A percentile compares a stretch with the other conserved stretches of the same genome.
Evolutionary conservation across 23 tunicate genomes (phyloP).

Genomic region (Ascidia mentula): DNA sequence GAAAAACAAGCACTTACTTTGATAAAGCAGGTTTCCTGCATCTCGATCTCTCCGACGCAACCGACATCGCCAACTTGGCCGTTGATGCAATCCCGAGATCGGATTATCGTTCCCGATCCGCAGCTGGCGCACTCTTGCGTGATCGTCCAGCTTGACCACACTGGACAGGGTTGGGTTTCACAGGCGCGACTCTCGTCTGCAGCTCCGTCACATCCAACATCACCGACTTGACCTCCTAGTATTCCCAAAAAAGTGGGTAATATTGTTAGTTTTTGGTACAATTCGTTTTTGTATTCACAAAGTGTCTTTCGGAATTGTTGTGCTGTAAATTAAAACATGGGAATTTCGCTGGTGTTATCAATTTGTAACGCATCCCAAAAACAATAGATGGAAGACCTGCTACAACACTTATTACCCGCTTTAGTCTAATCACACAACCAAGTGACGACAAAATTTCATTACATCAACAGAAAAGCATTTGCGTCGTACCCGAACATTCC

Average conservation of each 20-base stretch:
- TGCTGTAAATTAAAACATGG: no score
- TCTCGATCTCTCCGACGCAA: conserved; percentile 24
- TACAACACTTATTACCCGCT: no score
- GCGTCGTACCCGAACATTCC: conserved; percentile 57
- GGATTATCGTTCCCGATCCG: conserved; percentile 46
- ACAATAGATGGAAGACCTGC: no score
- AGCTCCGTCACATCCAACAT: conserved; percentile 35
- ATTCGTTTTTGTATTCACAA: no score
- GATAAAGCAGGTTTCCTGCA: conserved; percentile 4
- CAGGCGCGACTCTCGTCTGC: conserved; percentile 24
- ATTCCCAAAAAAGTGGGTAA: no score
- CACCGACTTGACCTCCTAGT: conserved; percentile 47
- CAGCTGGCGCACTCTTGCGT: conserved; percentile 42
- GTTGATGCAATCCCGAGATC: conserved; percentile 47
- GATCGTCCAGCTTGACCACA: conserved; percentile 41
- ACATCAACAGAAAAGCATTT: no score
- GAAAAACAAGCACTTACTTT: neutral
- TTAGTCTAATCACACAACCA: no score
- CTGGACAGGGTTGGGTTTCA: conserved; percentile 26
- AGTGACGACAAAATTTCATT: no score
- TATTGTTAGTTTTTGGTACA: no score
- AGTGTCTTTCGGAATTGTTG: no score
- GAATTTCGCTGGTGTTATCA: no score
- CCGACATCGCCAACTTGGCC: conserved; percentile 38
- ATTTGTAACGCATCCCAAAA: no score